Base-by-base conservation (phyloP, 2,888 invertebrate genomes). In the Drosophila anomalipes region DNA sequence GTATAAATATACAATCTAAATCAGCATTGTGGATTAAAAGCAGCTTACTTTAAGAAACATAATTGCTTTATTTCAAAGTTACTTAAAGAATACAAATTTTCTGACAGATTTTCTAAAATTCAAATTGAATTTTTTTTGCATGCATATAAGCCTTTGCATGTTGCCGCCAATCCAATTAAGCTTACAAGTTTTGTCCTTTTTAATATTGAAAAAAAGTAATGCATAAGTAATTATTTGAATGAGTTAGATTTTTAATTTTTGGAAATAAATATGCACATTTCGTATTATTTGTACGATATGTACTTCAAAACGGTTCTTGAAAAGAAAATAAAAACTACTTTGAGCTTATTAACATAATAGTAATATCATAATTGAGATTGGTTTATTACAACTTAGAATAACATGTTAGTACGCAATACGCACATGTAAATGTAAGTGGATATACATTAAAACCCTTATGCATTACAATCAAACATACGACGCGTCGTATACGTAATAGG, bases 401-500 rank as follows among this genome's bases (percentile, higher is more conserved):
- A 26, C 22, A 26, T 9, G 1, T 12, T 32, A 7, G 12, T 30
- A 53, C 1, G n/a, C 14, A 14, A 14, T n/a, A 14, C 30, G 30
- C n/a, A n/a, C n/a, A n/a, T n/a, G 5, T 32, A 52, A 53, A 7
- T 22, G 6, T n/a, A 52, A 33, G 32, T 32, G 22, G 2, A 32
- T 53, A 41, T 37, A 19, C 35, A 14, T 33, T 19, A 41, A 19
- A 32, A 16, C 6, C 7, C 6, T 7, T 7, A 19, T 28, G 22
- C 28, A 14, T 26, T 22, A 19, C 35, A 41, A 44, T 0, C 30
- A 26, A 32, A 5, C 57, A 14, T 14, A 60, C 19, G 19, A 37
- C 28, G 37, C 10, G 14, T 35, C 54, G 67, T 83, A 74, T 72
- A 63, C 54, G 60, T 61, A 67, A 70, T 81, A 66, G 28, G 32